Percentiles rank a stretch among this genome's conserved stretches.
Evolutionary conservation across 2,113 vertebrate species (phyloP).

Genomic region (Limnothrissa miodon): DNA sequence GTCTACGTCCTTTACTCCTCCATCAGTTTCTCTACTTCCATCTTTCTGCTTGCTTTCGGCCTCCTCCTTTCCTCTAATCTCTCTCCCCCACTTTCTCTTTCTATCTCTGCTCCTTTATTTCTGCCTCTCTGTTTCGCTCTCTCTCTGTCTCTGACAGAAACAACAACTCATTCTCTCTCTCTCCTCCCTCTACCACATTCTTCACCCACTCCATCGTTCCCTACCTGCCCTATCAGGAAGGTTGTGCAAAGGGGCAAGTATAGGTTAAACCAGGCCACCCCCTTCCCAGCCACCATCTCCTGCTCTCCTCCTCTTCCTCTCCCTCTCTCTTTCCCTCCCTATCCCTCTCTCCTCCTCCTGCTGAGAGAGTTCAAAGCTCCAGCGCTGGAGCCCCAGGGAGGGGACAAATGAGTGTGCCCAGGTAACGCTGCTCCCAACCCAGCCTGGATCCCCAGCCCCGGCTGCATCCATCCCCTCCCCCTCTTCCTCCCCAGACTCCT

Average conservation of each 20-base stretch:
- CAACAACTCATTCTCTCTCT: too few relatives aligned
- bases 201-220: neutral
- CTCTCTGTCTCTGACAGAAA: neutral
- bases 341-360: neutral
- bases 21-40: constrained; percentile 10
- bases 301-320: neutral
- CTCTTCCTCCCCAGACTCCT: neutral
- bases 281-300: neutral
- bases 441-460: neutral
- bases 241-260: too few relatives aligned
- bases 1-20: constrained; percentile 9
- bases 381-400: constrained; percentile 36
- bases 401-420: constrained; percentile 51
- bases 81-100: constrained; percentile 42
- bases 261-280: constrained; percentile 20
- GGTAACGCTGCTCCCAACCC: constrained; percentile 49
- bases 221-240: neutral
- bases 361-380: constrained; percentile 27
- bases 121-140: neutral
- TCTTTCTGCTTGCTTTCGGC: neutral
- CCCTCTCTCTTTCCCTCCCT: neutral
- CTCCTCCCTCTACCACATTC: too few relatives aligned
- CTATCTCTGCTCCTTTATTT: constrained; percentile 37
- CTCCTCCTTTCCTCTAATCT: neutral
- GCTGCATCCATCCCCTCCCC: neutral